Conservation (phyloP, 2,797 vertebrate genomes). For the Acestrorhynchus altus region DNA sequence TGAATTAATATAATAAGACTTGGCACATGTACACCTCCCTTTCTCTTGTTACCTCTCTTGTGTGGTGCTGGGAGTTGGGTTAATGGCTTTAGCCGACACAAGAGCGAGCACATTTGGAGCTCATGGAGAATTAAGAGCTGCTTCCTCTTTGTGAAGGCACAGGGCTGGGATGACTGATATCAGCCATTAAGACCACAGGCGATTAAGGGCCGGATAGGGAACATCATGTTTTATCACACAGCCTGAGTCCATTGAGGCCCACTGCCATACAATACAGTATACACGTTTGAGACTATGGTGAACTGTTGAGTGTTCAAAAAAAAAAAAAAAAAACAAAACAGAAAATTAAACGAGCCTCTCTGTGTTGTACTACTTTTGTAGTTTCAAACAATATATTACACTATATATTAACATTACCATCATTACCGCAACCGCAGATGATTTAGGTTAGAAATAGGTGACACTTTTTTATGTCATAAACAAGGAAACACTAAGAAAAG, state of each 20-base stretch:
- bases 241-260: conserved; percentile 35
- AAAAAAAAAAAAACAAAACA: conserved; percentile 11
- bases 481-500: no score
- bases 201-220: conserved; percentile 53
- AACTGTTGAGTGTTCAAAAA: conserved; percentile 26
- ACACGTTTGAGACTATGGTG: conserved; percentile 32
- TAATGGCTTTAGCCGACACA: conserved; percentile 82
- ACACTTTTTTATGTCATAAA: no score
- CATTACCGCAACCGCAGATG: no score
- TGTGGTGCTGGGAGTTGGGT: conserved; percentile 59
- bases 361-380: no score
- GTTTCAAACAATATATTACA: no score
- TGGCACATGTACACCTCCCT: conserved; percentile 61
- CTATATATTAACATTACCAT: no score
- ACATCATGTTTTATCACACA: conserved; percentile 53
- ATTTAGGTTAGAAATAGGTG: no score
- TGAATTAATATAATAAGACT: conserved; percentile 77
- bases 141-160: conserved; percentile 75
- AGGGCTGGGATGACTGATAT: conserved; percentile 75
- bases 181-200: conserved; percentile 75
- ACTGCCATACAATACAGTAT: conserved; percentile 28
- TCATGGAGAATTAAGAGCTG: conserved; percentile 74
- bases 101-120: conserved; percentile 68
- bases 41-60: conserved; percentile 54
- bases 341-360: background rate